Conservation (phyloP, 2,797 vertebrate species). For the Chiloscyllium punctatum region DNA sequence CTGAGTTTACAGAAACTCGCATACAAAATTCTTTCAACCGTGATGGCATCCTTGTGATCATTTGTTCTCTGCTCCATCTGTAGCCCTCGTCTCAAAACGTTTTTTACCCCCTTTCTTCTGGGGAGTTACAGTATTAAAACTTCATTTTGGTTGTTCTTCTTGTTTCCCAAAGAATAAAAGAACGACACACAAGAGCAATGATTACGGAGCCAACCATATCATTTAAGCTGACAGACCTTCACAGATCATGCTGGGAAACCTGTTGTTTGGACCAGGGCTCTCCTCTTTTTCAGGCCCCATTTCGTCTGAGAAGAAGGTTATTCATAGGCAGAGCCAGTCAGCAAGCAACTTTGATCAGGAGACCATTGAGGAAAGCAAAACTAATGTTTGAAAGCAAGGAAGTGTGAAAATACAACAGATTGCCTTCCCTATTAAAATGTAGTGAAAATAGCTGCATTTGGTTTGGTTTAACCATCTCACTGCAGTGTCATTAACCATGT, state of each 20-base stretch:
- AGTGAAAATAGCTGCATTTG: background rate
- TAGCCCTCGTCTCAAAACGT: background rate
- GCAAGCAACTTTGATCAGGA: constrained; percentile 37
- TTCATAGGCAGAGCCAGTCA: constrained; percentile 34
- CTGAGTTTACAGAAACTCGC: constrained; percentile 11
- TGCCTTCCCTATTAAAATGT: constrained; percentile 9
- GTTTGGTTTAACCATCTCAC: background rate
- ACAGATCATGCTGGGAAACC: constrained; percentile 42
- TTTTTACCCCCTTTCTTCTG: constrained; percentile 36
- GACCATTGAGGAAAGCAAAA: constrained; percentile 42
- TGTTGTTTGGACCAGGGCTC: background rate
- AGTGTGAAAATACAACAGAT: constrained; percentile 24
- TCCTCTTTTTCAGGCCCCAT: background rate
- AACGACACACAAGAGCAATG: constrained; percentile 38
- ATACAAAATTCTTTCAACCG: accelerated
- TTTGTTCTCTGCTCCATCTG: constrained; percentile 22
- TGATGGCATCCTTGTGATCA: constrained; percentile 7
- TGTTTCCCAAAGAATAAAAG: constrained; percentile 44
- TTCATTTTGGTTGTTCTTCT: constrained; percentile 44
- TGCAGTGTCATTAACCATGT: background rate
- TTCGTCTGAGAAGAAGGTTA: constrained; percentile 41
- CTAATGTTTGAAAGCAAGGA: constrained; percentile 40
- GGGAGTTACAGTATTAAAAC: constrained; percentile 42
- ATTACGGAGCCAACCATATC: constrained; percentile 41
- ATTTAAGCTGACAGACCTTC: constrained; percentile 44